Conservation (phyloP, 2,797 vertebrate species). For the Coregonus ussuriensis region DNA sequence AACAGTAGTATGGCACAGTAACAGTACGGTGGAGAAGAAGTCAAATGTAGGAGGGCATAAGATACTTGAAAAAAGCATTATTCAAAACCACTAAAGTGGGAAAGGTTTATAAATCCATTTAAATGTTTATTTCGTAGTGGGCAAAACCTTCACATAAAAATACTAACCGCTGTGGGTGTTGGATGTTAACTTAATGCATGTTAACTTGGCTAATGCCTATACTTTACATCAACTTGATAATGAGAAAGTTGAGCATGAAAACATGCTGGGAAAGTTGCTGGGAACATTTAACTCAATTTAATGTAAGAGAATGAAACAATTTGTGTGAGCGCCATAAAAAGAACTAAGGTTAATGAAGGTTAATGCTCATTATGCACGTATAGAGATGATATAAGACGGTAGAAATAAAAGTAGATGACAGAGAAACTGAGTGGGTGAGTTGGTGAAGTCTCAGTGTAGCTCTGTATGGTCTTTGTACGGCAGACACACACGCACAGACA, state of each 20-base stretch:
- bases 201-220: background rate
- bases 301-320: background rate
- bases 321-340: constrained; percentile 37
- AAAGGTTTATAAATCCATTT: background rate
- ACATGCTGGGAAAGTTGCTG: background rate
- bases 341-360: constrained; percentile 59
- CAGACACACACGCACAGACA: too few relatives aligned
- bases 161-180: background rate
- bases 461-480: too few relatives aligned
- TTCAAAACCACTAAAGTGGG: background rate
- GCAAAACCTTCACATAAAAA: background rate
- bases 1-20: too few relatives aligned
- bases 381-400: constrained; percentile 40
- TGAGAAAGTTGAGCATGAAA: background rate
- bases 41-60: background rate
- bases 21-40: background rate
- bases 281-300: background rate
- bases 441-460: too few relatives aligned
- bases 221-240: background rate
- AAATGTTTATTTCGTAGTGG: background rate
- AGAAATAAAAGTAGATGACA: background rate
- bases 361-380: constrained; percentile 58
- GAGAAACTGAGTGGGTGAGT: background rate
- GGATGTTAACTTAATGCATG: background rate
- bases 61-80: background rate